Evolutionary conservation across 2,797 vertebrate genomes (phyloP).

Genomic region (Sebastes iracundus): DNA sequence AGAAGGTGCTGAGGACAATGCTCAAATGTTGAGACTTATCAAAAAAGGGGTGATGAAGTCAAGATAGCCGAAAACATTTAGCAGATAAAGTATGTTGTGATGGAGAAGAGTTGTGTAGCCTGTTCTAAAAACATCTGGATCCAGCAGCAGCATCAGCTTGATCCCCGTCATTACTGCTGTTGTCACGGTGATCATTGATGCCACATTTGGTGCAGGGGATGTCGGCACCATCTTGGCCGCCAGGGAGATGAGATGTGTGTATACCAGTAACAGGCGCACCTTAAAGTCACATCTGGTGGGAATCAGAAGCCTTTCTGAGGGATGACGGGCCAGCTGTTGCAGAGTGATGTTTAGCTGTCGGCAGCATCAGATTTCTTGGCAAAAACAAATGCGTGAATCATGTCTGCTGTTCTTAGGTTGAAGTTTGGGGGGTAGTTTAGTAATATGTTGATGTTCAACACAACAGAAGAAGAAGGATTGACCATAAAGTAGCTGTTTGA

Average conservation of each 20-base stretch:
- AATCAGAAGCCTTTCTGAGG: background rate
- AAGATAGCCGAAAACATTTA: background rate
- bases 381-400: background rate
- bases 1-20: background rate
- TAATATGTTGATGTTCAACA: background rate
- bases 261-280: background rate
- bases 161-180: background rate
- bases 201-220: background rate
- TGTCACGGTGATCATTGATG: background rate
- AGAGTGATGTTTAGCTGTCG: background rate
- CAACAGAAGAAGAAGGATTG: background rate
- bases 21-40: background rate
- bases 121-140: background rate
- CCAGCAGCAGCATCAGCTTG: background rate
- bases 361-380: background rate
- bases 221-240: background rate
- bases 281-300: slow-evolving; percentile 12
- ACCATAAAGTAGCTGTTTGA: background rate
- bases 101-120: background rate
- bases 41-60: background rate
- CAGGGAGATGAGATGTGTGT: background rate
- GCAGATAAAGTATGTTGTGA: background rate
- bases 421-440: background rate
- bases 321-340: slow-evolving; percentile 11
- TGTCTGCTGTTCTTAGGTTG: background rate